Evolutionary conservation across 2,113 vertebrate genomes (phyloP).

Genomic region (Pituophis catenifer): DNA sequence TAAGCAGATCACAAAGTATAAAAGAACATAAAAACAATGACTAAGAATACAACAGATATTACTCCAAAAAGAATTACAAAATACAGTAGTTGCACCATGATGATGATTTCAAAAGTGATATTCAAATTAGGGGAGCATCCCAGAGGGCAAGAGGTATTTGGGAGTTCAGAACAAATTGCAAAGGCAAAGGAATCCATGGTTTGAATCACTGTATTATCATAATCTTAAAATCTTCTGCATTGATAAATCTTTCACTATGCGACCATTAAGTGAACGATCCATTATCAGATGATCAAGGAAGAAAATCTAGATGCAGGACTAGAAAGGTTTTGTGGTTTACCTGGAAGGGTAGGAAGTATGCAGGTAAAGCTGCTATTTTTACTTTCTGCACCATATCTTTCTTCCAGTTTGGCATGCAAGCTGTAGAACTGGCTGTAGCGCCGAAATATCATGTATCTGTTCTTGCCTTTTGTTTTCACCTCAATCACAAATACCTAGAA

Average conservation of each 20-base stretch:
- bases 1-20: neutral
- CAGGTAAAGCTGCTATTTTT: conserved; percentile 68
- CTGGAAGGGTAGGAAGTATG: conserved; percentile 83
- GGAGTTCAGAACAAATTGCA: neutral
- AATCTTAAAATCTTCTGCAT: neutral
- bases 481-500: conserved; percentile 88
- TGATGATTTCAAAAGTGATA: neutral
- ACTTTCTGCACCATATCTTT: conserved; percentile 76
- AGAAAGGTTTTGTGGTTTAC: conserved; percentile 58
- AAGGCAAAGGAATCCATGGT: neutral
- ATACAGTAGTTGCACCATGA: neutral
- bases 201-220: neutral
- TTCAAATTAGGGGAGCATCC: neutral
- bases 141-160: neutral
- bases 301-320: neutral
- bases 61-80: neutral
- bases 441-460: conserved; percentile 91
- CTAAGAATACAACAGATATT: neutral
- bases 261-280: neutral
- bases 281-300: conserved; percentile 12
- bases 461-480: conserved; percentile 89
- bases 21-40: neutral
- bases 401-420: conserved; percentile 83
- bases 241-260: neutral
- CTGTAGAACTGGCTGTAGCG: conserved; percentile 86